Conservation (phyloP, 2,797 vertebrate genomes). For the Heterohyrax brucei region DNA sequence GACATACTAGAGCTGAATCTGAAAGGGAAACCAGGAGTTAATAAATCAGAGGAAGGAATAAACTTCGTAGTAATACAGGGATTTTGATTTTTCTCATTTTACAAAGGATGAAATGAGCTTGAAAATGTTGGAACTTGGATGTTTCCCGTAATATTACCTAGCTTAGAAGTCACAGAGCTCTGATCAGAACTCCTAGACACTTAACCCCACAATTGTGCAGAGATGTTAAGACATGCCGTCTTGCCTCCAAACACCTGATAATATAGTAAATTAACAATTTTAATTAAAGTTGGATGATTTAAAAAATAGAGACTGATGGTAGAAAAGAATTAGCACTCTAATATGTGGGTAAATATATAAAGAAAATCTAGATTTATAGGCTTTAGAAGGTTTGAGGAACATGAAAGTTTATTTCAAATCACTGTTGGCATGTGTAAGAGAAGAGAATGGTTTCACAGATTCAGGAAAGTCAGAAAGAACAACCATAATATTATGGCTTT, state of each 20-base stretch:
- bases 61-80: not conserved
- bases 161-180: not conserved
- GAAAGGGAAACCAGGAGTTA: not conserved
- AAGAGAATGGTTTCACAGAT: not conserved
- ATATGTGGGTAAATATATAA: not conserved
- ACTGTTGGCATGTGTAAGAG: fast-evolving
- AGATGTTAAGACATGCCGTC: not conserved
- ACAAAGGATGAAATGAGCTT: not conserved
- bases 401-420: not conserved
- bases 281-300: not conserved
- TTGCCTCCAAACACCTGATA: too few relatives aligned
- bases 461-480: not conserved
- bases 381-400: not conserved
- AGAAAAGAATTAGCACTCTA: not conserved
- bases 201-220: not conserved
- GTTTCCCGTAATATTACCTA: not conserved
- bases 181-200: not conserved
- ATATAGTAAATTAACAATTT: not conserved
- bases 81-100: not conserved
- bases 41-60: not conserved
- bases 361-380: not conserved
- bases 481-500: too few relatives aligned
- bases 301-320: not conserved
- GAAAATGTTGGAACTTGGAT: too few relatives aligned
- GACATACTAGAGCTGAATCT: not conserved